Conservation (phyloP, 1,140 invertebrate species). For the Eriocheir sinensis region DNA sequence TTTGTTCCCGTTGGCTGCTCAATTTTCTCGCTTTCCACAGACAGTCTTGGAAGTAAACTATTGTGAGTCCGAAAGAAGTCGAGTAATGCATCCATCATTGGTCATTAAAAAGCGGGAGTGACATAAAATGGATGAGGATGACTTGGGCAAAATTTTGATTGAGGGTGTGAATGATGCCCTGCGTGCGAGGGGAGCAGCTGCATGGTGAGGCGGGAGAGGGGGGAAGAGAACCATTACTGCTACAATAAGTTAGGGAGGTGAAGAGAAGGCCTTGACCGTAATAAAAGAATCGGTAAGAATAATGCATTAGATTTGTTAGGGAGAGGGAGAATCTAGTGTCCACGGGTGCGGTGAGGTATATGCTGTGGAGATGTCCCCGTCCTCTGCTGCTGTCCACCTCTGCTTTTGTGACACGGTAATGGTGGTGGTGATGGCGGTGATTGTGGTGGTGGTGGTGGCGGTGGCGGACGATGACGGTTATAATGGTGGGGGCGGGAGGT, state of each 20-base stretch:
- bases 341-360: slow-evolving; percentile 1
- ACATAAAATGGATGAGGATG: neutral
- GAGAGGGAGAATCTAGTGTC: neutral
- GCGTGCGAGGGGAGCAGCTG: neutral
- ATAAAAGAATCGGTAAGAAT: neutral
- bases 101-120: neutral
- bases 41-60: neutral
- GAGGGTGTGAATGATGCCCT: neutral
- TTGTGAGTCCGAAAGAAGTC: neutral
- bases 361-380: neutral
- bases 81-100: too few relatives aligned
- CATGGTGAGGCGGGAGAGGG: neutral
- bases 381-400: neutral
- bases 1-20: neutral
- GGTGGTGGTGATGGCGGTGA: neutral
- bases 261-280: neutral
- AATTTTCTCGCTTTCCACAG: neutral
- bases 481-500: neutral
- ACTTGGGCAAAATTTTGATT: neutral
- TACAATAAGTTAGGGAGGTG: neutral
- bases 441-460: neutral
- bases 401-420: neutral
- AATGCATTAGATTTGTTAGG: neutral
- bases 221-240: neutral
- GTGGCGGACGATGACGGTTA: neutral